These are phyloP conservation scores for Ciconia boyciana DNA, from an alignment of 2,113 vertebrate species.

Conservation along the genomic window DNA sequence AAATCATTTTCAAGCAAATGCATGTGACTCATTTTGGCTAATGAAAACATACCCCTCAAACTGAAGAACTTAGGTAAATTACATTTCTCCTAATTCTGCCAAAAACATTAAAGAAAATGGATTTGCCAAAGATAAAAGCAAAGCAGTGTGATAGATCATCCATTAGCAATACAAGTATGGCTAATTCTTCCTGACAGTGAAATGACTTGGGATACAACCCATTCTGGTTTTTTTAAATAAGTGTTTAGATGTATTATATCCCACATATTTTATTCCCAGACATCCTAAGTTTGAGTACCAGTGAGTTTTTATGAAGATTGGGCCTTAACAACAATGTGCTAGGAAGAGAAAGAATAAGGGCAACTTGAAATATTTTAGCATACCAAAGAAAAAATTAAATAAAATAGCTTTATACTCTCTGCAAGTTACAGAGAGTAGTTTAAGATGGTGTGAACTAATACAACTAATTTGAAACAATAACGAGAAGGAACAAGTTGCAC, in stretches of 20 bases:
- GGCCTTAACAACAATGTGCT: background rate
- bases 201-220: background rate
- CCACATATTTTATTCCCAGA: background rate
- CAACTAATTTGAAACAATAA: background rate
- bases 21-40: background rate
- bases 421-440: background rate
- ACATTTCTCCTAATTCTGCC: constrained; percentile 17
- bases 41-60: background rate
- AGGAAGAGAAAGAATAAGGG: background rate
- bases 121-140: background rate
- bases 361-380: background rate
- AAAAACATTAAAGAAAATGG: constrained; percentile 39
- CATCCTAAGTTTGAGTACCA: background rate
- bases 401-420: background rate
- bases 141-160: background rate
- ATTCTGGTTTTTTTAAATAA: background rate
- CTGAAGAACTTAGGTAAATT: background rate
- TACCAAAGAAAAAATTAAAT: background rate
- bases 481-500: background rate
- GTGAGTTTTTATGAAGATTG: background rate
- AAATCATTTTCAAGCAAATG: background rate
- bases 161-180: background rate
- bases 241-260: background rate
- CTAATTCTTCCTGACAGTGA: constrained; percentile 29
- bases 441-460: background rate